Evolutionary conservation across 2,888 invertebrate species (phyloP).

Genomic region (Drosophila stalkeri): DNA sequence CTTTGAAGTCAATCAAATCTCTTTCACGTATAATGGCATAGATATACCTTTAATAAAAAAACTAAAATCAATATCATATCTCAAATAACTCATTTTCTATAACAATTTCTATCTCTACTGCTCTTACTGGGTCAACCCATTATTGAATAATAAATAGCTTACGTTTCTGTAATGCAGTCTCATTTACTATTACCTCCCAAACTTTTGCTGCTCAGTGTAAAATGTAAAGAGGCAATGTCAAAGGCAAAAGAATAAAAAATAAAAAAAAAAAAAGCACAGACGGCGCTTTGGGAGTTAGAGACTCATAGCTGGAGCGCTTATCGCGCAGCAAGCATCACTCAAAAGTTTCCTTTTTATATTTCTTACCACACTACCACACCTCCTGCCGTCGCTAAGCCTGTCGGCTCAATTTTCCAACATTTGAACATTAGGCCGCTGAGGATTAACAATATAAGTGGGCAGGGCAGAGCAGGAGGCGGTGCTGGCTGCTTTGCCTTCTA

Average conservation of each 20-base stretch:
- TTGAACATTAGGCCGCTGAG: conserved; percentile 82
- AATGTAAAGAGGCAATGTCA: conserved; percentile 31
- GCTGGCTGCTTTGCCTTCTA: conserved; percentile 38
- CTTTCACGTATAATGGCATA: not conserved
- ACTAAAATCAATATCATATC: too few relatives aligned
- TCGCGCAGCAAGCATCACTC: conserved; percentile 77
- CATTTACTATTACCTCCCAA: not conserved
- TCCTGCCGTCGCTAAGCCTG: conserved; percentile 45
- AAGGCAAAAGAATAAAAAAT: conserved; percentile 30
- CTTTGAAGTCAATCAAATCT: not conserved
- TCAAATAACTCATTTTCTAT: not conserved
- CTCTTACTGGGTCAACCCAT: not conserved
- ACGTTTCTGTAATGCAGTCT: not conserved
- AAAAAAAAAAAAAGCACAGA: conserved; percentile 27
- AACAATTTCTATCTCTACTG: not conserved
- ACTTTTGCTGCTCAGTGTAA: conserved; percentile 48
- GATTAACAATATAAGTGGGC: conserved; percentile 71
- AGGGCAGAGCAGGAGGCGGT: not conserved
- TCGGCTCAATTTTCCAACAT: conserved; percentile 82
- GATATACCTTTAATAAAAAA: too few relatives aligned
- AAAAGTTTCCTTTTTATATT: conserved; percentile 67
- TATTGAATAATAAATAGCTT: not conserved
- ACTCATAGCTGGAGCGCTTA: conserved; percentile 64
- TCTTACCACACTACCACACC: conserved; percentile 11
- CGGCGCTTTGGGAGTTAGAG: conserved; percentile 52